Percentiles rank a stretch among this genome's conserved stretches.
Evolutionary conservation across 2,797 vertebrate genomes (phyloP).

Genomic region (Argyrosomus regius): DNA sequence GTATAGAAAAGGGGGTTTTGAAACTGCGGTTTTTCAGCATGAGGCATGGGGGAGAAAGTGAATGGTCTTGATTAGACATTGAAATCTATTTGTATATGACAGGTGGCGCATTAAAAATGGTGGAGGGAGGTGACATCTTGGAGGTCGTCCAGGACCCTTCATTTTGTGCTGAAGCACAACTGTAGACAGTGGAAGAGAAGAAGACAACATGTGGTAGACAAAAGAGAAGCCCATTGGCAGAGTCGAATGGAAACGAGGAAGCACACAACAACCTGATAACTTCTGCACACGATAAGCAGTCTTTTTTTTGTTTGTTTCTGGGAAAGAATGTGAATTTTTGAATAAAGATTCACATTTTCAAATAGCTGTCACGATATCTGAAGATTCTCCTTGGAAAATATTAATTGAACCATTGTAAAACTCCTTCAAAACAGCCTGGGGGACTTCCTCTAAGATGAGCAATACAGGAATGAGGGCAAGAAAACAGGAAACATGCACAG

Average conservation of each 20-base stretch:
- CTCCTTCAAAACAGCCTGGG: background rate
- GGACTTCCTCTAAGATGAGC: background rate
- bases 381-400: background rate
- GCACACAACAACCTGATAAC: background rate
- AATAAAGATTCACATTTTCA: conserved; percentile 1
- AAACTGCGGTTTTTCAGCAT: conserved; percentile 32
- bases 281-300: background rate
- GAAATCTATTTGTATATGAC: conserved; percentile 74
- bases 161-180: conserved; percentile 56
- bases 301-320: background rate
- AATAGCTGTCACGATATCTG: background rate
- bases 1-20: conserved; percentile 50
- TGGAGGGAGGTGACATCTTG: conserved; percentile 77
- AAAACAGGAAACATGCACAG: background rate
- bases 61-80: conserved; percentile 81
- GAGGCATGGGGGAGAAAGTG: conserved; percentile 47
- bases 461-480: background rate
- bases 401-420: background rate
- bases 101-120: conserved; percentile 80
- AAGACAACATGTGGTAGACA: conserved; percentile 71
- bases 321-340: background rate
- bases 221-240: conserved; percentile 34
- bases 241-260: conserved; percentile 11
- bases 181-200: conserved; percentile 71
- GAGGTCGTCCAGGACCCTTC: conserved; percentile 68